Evolutionary conservation across 2,113 vertebrate species (phyloP).

Genomic region (Verasper variegatus): DNA sequence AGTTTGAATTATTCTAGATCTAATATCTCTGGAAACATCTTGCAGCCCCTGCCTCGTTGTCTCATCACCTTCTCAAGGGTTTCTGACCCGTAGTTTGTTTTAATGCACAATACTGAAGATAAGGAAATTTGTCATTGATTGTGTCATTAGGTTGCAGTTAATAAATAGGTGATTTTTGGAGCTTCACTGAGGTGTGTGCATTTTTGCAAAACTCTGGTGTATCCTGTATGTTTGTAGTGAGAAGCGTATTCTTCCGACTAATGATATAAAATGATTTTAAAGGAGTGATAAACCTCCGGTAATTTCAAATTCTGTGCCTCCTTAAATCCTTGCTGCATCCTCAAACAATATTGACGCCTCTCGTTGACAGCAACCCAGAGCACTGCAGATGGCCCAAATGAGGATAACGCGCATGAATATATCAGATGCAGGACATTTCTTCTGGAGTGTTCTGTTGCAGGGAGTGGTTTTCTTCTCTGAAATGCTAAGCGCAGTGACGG

Average conservation of each 20-base stretch:
- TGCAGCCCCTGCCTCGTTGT: not conserved
- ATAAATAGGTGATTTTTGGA: not conserved
- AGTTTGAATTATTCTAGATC: not conserved
- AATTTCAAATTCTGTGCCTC: not conserved
- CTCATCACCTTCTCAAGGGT: not conserved
- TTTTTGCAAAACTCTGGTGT: not conserved
- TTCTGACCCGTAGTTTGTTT: not conserved
- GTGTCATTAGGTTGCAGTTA: not conserved
- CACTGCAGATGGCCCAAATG: not conserved
- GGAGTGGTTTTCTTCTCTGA: slow-evolving; percentile 61
- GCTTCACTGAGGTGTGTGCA: not conserved
- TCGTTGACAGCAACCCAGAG: not conserved
- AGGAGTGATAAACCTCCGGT: not conserved
- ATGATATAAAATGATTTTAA: not conserved
- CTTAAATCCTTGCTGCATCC: not conserved
- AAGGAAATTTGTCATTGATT: not conserved
- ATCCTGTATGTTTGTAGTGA: not conserved
- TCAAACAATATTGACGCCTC: not conserved
- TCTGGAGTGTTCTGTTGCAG: slow-evolving; percentile 32
- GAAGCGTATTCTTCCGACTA: not conserved
- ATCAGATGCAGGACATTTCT: not conserved
- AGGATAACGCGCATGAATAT: not conserved
- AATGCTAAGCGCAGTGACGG: slow-evolving; percentile 57
- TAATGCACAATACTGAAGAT: not conserved
- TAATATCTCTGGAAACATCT: not conserved